Percentiles rank a stretch among this genome's conserved stretches.
phyloP scores from a whole-genome alignment of 1,140 invertebrate species.

The Ylistrum balloti region DNA sequence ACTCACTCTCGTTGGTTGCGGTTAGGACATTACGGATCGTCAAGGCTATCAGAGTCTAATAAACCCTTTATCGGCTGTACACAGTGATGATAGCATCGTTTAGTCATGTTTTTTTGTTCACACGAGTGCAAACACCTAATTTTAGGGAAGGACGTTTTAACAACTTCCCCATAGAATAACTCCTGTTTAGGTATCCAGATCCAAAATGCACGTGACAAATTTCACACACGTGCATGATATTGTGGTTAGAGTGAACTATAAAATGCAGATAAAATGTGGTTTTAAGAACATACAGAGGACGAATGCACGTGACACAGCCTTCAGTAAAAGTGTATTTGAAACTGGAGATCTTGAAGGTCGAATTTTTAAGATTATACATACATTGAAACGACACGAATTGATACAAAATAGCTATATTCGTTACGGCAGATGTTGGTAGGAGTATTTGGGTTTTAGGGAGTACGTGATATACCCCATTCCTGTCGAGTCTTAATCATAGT shows the following conservation, averaged over 20 bases:
- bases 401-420: neutral
- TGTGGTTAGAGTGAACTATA: neutral
- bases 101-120: neutral
- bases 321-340: neutral
- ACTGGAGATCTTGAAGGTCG: neutral
- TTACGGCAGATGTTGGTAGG: neutral
- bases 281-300: neutral
- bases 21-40: neutral
- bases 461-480: neutral
- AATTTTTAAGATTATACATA: neutral
- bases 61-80: neutral
- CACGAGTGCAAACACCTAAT: neutral
- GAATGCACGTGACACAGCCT: neutral
- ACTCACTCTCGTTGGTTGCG: neutral
- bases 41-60: neutral
- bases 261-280: slow-evolving; percentile 14
- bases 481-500: neutral
- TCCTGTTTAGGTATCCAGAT: no score
- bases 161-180: neutral
- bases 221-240: neutral
- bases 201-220: neutral
- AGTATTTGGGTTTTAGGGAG: neutral
- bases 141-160: neutral
- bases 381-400: neutral
- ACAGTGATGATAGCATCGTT: neutral